A percentile compares a stretch with the other conserved stretches of the same genome.
phyloP scores from a whole-genome alignment of 2,797 vertebrate species.

The Alectoris magna region DNA sequence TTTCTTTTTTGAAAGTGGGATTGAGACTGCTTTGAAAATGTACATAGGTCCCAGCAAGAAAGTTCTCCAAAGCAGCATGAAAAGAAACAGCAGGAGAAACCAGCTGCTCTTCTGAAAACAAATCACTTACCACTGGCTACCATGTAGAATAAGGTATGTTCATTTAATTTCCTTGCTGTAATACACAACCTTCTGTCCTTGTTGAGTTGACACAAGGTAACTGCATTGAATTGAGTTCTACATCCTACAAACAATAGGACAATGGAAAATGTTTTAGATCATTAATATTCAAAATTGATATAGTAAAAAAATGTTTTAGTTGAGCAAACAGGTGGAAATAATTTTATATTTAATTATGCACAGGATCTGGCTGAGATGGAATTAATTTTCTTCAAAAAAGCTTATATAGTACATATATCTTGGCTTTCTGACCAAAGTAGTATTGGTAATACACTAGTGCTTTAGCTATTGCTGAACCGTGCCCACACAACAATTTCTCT shows the following conservation, averaged over 20 bases:
- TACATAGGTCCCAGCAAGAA: background rate
- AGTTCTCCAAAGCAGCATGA: background rate
- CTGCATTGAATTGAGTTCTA: background rate
- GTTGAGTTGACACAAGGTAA: background rate
- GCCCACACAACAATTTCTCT: background rate
- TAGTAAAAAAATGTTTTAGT: background rate
- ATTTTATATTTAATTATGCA: too few relatives aligned
- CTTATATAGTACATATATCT: background rate
- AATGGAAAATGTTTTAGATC: background rate
- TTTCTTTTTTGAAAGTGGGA: background rate
- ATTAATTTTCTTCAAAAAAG: background rate
- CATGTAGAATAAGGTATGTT: background rate
- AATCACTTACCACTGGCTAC: background rate
- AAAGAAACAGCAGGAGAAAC: background rate
- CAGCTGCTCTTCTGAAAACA: background rate
- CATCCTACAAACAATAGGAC: background rate
- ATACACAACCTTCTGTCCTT: background rate
- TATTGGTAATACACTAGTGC: fast-evolving
- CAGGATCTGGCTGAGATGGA: too few relatives aligned
- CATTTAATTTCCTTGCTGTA: background rate
- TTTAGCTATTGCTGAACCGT: background rate
- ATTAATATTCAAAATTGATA: background rate
- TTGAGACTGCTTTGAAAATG: background rate
- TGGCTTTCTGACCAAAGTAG: background rate
- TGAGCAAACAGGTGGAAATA: too few relatives aligned